Base-by-base conservation (phyloP, 1,140 invertebrate genomes). In the Achroia grisella region DNA sequence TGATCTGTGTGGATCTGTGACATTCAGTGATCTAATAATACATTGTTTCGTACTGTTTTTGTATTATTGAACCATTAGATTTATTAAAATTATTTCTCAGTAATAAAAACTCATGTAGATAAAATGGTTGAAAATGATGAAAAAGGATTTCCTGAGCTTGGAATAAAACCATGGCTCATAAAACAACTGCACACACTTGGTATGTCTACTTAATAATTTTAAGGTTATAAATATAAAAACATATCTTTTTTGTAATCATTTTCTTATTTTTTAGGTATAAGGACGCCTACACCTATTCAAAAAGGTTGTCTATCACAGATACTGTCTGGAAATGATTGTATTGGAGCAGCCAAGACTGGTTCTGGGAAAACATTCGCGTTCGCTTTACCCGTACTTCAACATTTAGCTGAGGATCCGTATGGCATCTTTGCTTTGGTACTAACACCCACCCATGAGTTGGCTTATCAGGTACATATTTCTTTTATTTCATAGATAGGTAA, bases 321-420 rank as follows among this genome's bases (percentile, higher is more conserved):
- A 58, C 79, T 98, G 33, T 59, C 87, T 54, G 96, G 96, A 0
- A 87, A 91, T 63, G 95, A 99, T 88, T 94, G 96, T 44, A 97
- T 99, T 67, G 97, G 97, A 10, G 93, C 96, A 59, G 97, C 97
- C 1, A 97, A 98, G 88, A 99, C 98, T 28, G 98, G 98, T 12
- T 98, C 96, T 43, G 98, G 98, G 28, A 99, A 99, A 89, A 99
- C 98, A 4, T 91, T 98, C 65, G 95, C 97, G 0, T 99, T 99
- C 90, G 96, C 95, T 3, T 69, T 99, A 11, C 98, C 98, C 0
- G 97, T 99, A 66, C 78, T 99, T 39, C 95, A 99, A 77, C 91
- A 93, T 56, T 86, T 99, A 10, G 92, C 94, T 52, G 93, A 97
- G 71, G 96, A 97, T 72, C 97, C 97, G 0, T 96, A 97, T 81